Base-by-base conservation (phyloP, 1,140 invertebrate species). In the Drosophila truncata region DNA sequence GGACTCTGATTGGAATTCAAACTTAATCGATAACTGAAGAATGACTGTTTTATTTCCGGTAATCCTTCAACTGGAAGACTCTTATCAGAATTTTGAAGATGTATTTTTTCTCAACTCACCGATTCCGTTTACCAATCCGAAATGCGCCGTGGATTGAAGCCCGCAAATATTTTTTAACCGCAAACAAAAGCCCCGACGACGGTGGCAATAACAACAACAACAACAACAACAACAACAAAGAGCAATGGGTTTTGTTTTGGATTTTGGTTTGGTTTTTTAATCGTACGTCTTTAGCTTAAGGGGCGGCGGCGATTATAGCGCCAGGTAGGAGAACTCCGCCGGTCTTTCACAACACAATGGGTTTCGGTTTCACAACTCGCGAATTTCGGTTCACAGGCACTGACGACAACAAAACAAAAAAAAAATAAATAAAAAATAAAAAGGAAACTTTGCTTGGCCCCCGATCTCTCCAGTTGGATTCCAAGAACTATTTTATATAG, bases 141-240 rank as follows among this genome's bases (percentile, higher is more conserved):
- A 54, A 72, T 37, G 65, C 66, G 66, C 42, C 37, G 63, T 4
- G 60, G 62, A 67, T 29, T 73, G 66, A 82, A 80, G 76, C 80
- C 84, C 80, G 80, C 63, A 83, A 87, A 80, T 67, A 80, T 84
- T 74, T 74, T 74, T 70, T 49, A 87, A 88, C 83, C 83, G 84
- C 83, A 87, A 84, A 71, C 65, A 69, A 69, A 67, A 39, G 27
- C 62, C 42, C 37, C 66, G 82, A 86, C 61, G 50, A 29, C 58
- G 35, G 25, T 47, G 37, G 49, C 70, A 46, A 44, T 16, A 59
- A 54, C 58, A 42, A 54, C 58, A 42, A 61, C 55, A 35, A 42
- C 37, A 18, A n/a, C 70, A 46, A 44, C 13, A 59, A 54, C 58
- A 42, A 54, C 58, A 42, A 61, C 55, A 35, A 42, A 27, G 18